These are phyloP conservation scores for Reticulitermes speratus DNA, from an alignment of 1,140 invertebrate genomes.

Conservation along the genomic window DNA sequence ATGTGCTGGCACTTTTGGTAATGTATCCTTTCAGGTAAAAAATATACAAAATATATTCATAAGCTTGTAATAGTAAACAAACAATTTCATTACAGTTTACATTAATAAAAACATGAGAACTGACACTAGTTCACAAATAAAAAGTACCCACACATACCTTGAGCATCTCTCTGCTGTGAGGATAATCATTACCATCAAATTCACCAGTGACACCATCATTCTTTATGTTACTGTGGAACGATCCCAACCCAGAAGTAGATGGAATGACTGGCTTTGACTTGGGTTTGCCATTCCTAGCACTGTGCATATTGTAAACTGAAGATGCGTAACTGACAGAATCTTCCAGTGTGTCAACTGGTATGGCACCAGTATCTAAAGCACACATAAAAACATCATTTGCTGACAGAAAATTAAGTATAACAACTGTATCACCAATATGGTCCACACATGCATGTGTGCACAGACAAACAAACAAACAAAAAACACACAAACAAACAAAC, in stretches of 20 bases:
- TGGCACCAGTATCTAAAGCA: too few species aligned
- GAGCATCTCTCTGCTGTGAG: constrained; percentile 68
- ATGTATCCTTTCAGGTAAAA: neutral
- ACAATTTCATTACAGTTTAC: constrained; percentile 26
- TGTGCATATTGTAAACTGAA: neutral
- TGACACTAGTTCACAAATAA: neutral
- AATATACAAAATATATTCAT: constrained; percentile 23
- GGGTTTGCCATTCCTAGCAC: neutral
- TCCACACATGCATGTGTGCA: too few species aligned
- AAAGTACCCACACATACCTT: constrained; percentile 45
- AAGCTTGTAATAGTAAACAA: constrained; percentile 27
- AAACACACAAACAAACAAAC: too few species aligned
- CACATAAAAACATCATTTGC: too few species aligned
- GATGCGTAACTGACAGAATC: neutral
- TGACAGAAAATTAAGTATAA: too few species aligned
- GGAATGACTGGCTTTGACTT: neutral
- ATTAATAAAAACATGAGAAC: neutral
- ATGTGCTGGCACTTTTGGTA: too few species aligned
- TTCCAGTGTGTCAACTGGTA: neutral
- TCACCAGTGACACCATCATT: constrained; percentile 77
- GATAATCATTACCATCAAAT: constrained; percentile 69
- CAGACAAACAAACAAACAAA: too few species aligned
- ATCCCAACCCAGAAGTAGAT: constrained; percentile 48
- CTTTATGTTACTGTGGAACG: constrained; percentile 66
- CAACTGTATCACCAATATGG: too few species aligned